phyloP scores from a whole-genome alignment of 2,797 vertebrate species.

The Scleropages formosus region DNA sequence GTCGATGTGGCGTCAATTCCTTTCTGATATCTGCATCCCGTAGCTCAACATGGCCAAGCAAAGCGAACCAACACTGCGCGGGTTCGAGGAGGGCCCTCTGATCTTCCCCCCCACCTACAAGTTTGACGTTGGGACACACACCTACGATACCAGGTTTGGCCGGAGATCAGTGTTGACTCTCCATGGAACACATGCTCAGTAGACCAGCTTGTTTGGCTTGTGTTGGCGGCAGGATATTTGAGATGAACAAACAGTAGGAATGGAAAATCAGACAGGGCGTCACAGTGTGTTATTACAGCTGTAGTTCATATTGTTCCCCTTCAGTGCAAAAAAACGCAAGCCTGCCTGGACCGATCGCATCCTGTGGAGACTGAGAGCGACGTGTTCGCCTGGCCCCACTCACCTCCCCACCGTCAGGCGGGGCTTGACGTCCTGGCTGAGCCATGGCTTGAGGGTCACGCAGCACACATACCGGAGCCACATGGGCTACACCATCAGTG shows the following conservation, averaged over 20 bases:
- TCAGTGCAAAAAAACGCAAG: constrained; percentile 92
- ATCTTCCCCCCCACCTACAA: constrained; percentile 96
- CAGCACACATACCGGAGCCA: constrained; percentile 89
- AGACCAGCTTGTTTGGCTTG: too few species aligned
- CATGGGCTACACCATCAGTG: constrained; percentile 90
- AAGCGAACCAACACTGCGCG: constrained; percentile 85
- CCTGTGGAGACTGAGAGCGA: constrained; percentile 88
- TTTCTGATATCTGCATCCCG: constrained; percentile 22
- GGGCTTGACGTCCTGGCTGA: constrained; percentile 68
- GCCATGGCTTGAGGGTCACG: constrained; percentile 74
- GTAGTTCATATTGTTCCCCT: background rate
- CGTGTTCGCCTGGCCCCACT: constrained; percentile 66
- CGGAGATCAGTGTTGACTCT: background rate
- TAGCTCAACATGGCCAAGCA: constrained; percentile 95
- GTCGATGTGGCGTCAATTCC: background rate
- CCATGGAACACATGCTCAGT: too few species aligned
- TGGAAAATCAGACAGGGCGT: background rate
- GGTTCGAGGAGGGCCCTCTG: constrained; percentile 87
- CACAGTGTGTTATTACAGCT: background rate
- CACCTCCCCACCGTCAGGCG: constrained; percentile 71
- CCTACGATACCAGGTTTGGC: constrained; percentile 89
- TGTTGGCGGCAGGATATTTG: too few species aligned
- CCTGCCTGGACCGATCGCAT: constrained; percentile 98
- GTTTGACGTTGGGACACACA: constrained; percentile 95
- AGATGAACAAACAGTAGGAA: too few species aligned